phyloP scores from a whole-genome alignment of 2,113 vertebrate species.

The Crocuta crocuta region DNA sequence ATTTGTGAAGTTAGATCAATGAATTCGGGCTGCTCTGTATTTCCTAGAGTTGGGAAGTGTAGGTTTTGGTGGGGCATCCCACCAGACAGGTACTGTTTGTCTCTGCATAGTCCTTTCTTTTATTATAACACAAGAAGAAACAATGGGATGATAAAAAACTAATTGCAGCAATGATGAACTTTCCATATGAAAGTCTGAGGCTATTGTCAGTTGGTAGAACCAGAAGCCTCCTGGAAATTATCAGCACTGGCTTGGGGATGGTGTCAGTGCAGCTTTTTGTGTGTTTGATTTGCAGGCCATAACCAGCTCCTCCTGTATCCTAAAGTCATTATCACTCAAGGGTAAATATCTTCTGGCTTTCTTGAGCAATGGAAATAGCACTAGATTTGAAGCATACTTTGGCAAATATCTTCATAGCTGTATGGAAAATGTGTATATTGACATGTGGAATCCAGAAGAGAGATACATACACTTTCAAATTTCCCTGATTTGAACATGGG shows the following conservation, averaged over 20 bases:
- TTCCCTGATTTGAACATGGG: neutral
- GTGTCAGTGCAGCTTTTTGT: slow-evolving; percentile 34
- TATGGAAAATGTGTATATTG: neutral
- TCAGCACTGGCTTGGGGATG: slow-evolving; percentile 29
- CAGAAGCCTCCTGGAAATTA: slow-evolving; percentile 61
- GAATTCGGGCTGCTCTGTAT: slow-evolving; percentile 69
- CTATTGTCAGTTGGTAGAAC: slow-evolving; percentile 67
- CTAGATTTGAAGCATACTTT: neutral
- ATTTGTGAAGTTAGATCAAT: slow-evolving; percentile 59
- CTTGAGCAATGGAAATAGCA: neutral
- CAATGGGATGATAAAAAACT: slow-evolving; percentile 80
- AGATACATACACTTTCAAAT: neutral
- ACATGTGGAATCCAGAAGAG: neutral
- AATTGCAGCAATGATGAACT: slow-evolving; percentile 61
- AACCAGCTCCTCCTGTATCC: slow-evolving; percentile 58
- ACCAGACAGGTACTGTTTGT: slow-evolving; percentile 71
- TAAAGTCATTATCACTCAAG: slow-evolving; percentile 44
- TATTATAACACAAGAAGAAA: slow-evolving; percentile 78
- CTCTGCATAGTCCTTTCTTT: slow-evolving; percentile 57
- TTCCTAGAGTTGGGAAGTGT: slow-evolving; percentile 66
- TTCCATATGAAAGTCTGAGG: slow-evolving; percentile 69
- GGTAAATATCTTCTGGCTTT: slow-evolving; percentile 67
- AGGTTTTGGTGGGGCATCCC: slow-evolving; percentile 68
- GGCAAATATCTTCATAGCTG: neutral
- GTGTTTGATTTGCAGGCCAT: slow-evolving; percentile 68